Evolutionary conservation across 92 coral and sea anemone genomes (phyloP).

Genomic region (Parazoanthus atlanticus): DNA sequence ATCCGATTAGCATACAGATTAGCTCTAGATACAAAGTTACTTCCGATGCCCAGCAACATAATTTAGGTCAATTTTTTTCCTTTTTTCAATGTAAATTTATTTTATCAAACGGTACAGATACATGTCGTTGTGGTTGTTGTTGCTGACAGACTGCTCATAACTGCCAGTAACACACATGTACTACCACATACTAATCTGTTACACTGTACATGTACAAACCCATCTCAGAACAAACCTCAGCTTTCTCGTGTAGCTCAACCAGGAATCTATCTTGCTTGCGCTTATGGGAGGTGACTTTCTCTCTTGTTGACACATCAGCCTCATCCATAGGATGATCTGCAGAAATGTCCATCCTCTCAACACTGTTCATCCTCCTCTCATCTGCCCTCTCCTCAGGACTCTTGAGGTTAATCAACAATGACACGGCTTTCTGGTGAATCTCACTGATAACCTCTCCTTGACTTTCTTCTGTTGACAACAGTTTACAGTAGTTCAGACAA

Average conservation of each 20-base stretch:
- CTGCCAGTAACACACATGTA: too few species aligned
- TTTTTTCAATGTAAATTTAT: too few species aligned
- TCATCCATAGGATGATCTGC: constrained; percentile 27
- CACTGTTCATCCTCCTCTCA: constrained; percentile 36
- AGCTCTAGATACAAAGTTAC: too few species aligned
- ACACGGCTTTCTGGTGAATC: constrained; percentile 48
- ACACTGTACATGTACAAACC: too few species aligned
- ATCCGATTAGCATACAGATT: too few species aligned
- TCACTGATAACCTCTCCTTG: constrained; percentile 52
- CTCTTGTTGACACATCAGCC: constrained; percentile 37
- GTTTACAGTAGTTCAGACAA: not conserved
- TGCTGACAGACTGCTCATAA: too few species aligned
- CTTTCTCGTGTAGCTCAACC: constrained; percentile 88
- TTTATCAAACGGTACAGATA: too few species aligned
- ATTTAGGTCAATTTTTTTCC: too few species aligned
- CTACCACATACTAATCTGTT: too few species aligned
- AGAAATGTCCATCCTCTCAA: constrained; percentile 30
- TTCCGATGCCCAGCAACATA: too few species aligned
- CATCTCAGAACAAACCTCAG: constrained; percentile 71
- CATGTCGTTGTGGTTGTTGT: too few species aligned
- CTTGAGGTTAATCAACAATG: constrained; percentile 54
- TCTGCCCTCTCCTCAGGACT: constrained; percentile 35
- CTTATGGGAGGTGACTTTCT: constrained; percentile 61
- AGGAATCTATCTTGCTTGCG: constrained; percentile 81
- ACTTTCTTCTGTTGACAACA: constrained; percentile 23